Percentiles rank a stretch among this genome's conserved stretches.
Evolutionary conservation across 1,140 invertebrate species (phyloP).

Genomic region (Scaptomyza graminum): DNA sequence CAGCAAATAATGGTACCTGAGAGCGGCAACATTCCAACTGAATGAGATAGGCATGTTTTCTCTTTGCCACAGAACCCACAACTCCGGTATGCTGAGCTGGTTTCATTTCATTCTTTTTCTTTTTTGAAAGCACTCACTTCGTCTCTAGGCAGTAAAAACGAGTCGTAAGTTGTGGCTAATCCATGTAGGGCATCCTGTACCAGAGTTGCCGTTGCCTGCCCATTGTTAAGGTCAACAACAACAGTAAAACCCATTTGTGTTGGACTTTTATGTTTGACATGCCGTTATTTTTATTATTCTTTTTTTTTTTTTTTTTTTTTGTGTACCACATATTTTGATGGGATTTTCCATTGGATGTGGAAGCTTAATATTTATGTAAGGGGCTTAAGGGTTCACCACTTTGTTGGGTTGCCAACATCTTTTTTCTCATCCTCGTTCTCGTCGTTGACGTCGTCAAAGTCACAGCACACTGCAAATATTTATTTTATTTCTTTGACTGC

Average conservation of each 20-base stretch:
- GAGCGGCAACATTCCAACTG: not conserved
- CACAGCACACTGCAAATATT: conserved; percentile 49
- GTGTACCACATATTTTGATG: conserved; percentile 43
- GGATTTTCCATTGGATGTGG: conserved; percentile 44
- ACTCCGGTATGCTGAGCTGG: conserved; percentile 4
- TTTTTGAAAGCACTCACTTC: conserved; percentile 35
- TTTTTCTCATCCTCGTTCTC: not conserved
- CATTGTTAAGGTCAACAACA: conserved; percentile 56
- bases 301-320: conserved; percentile 6
- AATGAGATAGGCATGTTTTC: conserved; percentile 18
- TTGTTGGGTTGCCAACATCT: not conserved
- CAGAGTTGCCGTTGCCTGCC: conserved; percentile 33
- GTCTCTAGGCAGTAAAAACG: conserved; percentile 30
- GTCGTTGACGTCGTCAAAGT: conserved; percentile 25
- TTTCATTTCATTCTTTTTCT: conserved; percentile 2
- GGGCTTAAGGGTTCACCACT: conserved; percentile 27
- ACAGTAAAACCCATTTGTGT: conserved; percentile 17
- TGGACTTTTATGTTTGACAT: conserved; percentile 51
- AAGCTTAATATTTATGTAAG: conserved; percentile 56
- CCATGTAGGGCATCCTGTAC: conserved; percentile 28
- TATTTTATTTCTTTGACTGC: conserved; percentile 48
- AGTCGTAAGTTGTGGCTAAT: conserved; percentile 51
- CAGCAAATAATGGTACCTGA: not conserved
- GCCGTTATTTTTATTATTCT: conserved; percentile 9
- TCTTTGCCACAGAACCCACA: not conserved